These are phyloP conservation scores for Ostrea denselamellosa DNA, from an alignment of 1,140 invertebrate genomes.

Conservation along the genomic window DNA sequence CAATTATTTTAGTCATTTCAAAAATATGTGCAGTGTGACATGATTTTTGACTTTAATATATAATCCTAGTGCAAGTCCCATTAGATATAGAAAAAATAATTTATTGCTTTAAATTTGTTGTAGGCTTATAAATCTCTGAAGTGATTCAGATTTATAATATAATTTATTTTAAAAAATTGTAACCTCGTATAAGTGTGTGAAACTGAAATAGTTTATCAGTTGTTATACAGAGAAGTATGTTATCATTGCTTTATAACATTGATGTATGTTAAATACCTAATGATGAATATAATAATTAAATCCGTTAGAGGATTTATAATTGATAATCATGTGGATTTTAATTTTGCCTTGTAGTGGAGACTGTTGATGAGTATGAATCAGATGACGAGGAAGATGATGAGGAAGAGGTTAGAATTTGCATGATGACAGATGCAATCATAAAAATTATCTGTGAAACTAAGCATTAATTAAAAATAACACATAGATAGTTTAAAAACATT, in stretches of 20 bases:
- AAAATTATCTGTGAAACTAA: no score
- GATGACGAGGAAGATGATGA: conserved; percentile 79
- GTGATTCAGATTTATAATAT: no score
- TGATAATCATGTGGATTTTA: background rate
- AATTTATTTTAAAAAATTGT: no score
- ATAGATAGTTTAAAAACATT: no score
- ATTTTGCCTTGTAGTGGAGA: conserved; percentile 63
- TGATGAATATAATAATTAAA: no score
- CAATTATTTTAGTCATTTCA: background rate
- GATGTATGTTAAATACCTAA: no score
- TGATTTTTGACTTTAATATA: background rate
- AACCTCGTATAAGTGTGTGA: no score
- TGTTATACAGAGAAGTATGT: no score
- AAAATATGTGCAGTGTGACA: no score
- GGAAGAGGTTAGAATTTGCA: conserved; percentile 66
- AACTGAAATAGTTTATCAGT: no score
- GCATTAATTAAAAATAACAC: no score
- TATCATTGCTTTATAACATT: no score
- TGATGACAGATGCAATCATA: background rate
- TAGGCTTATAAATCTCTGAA: background rate
- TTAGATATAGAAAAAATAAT: background rate
- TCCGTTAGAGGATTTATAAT: background rate
- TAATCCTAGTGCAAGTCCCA: background rate
- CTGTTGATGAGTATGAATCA: conserved; percentile 73
- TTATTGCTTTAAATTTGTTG: background rate